These are phyloP conservation scores for Drosophila subquinaria DNA, from an alignment of 2,888 invertebrate genomes.

Conservation along the genomic window DNA sequence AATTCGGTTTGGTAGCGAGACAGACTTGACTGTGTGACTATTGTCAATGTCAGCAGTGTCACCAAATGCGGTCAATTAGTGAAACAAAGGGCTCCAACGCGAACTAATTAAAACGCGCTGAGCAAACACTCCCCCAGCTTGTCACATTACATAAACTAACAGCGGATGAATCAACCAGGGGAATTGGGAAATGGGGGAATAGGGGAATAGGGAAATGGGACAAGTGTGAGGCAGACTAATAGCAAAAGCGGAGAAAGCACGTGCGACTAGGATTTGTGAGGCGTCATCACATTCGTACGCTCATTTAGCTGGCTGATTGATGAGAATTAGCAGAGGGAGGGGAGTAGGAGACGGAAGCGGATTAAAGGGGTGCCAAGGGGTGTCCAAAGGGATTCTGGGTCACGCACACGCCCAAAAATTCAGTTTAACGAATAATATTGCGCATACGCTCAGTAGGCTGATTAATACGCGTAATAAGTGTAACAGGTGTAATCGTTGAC, in stretches of 20 bases:
- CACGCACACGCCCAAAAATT: conserved; percentile 37
- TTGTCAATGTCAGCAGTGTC: conserved; percentile 35
- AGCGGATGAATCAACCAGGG: conserved; percentile 5
- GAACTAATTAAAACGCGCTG: conserved; percentile 76
- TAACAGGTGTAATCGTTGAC: conserved; percentile 19
- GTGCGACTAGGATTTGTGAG: conserved; percentile 71
- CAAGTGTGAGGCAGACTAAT: conserved; percentile 3
- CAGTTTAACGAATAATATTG: conserved; percentile 32
- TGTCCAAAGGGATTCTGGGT: conserved; percentile 4
- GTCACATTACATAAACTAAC: conserved; percentile 12
- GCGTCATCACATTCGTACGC: conserved; percentile 51
- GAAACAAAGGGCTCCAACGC: conserved; percentile 54
- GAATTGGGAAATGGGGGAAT: background rate
- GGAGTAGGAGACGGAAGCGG: background rate
- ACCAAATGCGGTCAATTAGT: conserved; percentile 74
- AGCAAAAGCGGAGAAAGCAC: conserved; percentile 54
- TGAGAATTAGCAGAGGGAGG: conserved; percentile 35
- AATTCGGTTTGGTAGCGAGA: conserved; percentile 3
- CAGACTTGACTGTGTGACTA: conserved; percentile 25
- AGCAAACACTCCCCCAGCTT: conserved; percentile 43
- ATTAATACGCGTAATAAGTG: conserved; percentile 17
- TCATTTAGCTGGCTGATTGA: conserved; percentile 67
- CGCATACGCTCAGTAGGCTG: conserved; percentile 40
- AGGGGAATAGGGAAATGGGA: background rate
- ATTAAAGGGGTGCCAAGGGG: background rate